phyloP scores from a whole-genome alignment of 2,797 vertebrate genomes.

The Nannoperca australis region DNA sequence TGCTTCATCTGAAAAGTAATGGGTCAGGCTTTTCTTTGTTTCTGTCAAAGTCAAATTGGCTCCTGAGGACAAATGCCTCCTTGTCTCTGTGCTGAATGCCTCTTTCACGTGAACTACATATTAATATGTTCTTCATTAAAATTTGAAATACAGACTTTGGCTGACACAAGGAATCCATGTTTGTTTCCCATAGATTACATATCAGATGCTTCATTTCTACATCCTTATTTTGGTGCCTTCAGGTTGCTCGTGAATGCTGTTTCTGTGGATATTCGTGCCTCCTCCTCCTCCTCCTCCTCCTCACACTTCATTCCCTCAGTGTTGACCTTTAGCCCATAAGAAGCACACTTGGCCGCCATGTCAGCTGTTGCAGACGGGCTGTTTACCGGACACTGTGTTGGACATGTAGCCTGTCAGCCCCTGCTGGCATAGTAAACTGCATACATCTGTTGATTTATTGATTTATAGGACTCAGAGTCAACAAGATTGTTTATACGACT shows the following conservation, averaged over 20 bases:
- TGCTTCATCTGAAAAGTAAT: constrained; percentile 4
- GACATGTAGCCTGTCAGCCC: constrained; percentile 35
- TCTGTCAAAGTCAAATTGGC: constrained; percentile 25
- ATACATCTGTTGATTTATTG: background rate
- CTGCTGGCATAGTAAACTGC: constrained; percentile 16
- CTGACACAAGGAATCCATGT: background rate
- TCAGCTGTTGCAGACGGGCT: constrained; percentile 73
- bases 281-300: constrained; percentile 12
- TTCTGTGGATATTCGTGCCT: constrained; percentile 36
- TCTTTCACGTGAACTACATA: background rate
- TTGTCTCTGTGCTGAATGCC: constrained; percentile 18
- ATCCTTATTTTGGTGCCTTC: background rate
- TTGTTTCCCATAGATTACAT: background rate
- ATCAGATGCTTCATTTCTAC: background rate
- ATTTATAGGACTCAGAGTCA: background rate
- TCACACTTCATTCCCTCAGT: constrained; percentile 34
- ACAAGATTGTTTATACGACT: background rate
- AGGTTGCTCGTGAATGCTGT: constrained; percentile 18
- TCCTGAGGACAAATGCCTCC: constrained; percentile 23
- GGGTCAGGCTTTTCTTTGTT: constrained; percentile 4
- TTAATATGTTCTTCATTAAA: background rate
- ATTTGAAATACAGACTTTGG: background rate
- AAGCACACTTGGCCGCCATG: constrained; percentile 53
- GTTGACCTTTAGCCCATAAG: constrained; percentile 85
- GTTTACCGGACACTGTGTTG: constrained; percentile 58